These are phyloP conservation scores for Pterocles gutturalis DNA, from an alignment of 2,113 vertebrate genomes.

Conservation along the genomic window DNA sequence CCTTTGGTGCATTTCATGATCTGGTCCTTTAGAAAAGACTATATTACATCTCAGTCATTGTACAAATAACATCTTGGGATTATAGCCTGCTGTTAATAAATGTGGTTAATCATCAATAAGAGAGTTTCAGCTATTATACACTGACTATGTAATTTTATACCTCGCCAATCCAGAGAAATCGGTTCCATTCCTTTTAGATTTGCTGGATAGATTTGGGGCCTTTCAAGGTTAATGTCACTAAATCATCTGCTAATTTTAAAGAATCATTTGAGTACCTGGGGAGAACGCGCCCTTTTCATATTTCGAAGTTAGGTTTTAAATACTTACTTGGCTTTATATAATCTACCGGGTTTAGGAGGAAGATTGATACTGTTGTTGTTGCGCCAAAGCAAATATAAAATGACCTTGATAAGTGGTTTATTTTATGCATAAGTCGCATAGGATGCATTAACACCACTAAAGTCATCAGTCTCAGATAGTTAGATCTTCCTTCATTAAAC, in stretches of 20 bases:
- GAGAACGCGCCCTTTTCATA: not conserved
- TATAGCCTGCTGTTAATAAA: conserved; percentile 63
- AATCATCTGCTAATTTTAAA: conserved; percentile 67
- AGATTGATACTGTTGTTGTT: conserved; percentile 5
- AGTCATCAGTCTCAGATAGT: conserved; percentile 41
- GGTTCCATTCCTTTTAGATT: conserved; percentile 57
- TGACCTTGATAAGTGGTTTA: conserved; percentile 42
- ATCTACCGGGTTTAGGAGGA: not conserved
- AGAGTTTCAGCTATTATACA: conserved; percentile 59
- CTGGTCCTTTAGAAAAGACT: conserved; percentile 27
- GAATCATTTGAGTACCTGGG: conserved; percentile 38
- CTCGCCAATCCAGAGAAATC: conserved; percentile 67
- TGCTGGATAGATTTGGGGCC: conserved; percentile 39
- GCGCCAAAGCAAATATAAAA: conserved; percentile 28
- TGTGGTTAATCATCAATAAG: conserved; percentile 73
- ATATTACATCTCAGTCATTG: conserved; percentile 27
- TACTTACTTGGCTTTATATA: not conserved
- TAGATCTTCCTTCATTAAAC: conserved; percentile 47
- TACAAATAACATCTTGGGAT: conserved; percentile 61
- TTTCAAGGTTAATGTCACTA: conserved; percentile 70
- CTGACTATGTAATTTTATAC: conserved; percentile 74
- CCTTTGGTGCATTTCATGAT: conserved; percentile 58
- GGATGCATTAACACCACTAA: conserved; percentile 18
- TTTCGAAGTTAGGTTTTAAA: conserved; percentile 5
- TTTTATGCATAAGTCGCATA: conserved; percentile 3